Evolutionary conservation across 2,888 invertebrate genomes (phyloP).

Genomic region (Drosophila paranaensis): DNA sequence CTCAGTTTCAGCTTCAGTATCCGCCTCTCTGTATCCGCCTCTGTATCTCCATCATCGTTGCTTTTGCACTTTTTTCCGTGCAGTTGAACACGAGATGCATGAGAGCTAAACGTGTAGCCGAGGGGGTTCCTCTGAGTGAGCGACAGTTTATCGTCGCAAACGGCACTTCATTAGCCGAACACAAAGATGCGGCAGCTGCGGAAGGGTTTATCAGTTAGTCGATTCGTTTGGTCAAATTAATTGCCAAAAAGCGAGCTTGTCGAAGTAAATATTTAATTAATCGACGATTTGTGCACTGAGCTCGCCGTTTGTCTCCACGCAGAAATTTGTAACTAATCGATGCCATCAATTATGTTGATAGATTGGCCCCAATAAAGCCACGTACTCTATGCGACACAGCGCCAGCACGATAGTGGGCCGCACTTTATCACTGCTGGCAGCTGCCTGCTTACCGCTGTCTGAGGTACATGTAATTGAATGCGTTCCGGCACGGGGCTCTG

Average conservation of each 20-base stretch:
- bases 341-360: constrained; percentile 84
- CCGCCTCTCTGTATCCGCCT: not conserved
- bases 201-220: constrained; percentile 51
- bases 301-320: constrained; percentile 68
- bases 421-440: constrained; percentile 80
- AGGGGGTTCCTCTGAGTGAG: not conserved
- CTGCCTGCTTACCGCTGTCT: constrained; percentile 69
- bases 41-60: constrained; percentile 3
- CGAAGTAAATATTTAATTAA: constrained; percentile 80
- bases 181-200: constrained; percentile 57
- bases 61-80: constrained; percentile 78
- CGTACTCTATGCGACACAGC: constrained; percentile 40
- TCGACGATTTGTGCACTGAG: constrained; percentile 82
- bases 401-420: constrained; percentile 28
- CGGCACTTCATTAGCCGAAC: constrained; percentile 69
- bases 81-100: constrained; percentile 83
- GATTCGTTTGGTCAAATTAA: constrained; percentile 67
- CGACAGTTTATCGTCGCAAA: constrained; percentile 35
- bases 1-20: constrained; percentile 2
- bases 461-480: constrained; percentile 77
- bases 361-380: constrained; percentile 76
- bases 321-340: constrained; percentile 82
- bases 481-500: not conserved
- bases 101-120: constrained; percentile 54
- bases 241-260: constrained; percentile 49